Conservation (phyloP, 2,797 vertebrate species). For the Gadopsis bispinosus region DNA sequence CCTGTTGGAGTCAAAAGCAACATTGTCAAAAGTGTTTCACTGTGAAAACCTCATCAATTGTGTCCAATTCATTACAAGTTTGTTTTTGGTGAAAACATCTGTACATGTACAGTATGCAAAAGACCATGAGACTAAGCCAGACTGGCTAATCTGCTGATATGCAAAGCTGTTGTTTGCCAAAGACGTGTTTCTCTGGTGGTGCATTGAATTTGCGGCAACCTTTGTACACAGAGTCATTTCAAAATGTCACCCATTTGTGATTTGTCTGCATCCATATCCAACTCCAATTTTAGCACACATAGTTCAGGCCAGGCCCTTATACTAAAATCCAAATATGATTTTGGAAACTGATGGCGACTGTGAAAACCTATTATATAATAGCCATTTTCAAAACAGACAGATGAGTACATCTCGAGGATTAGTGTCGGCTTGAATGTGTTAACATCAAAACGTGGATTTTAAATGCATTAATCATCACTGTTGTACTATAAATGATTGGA, state of each 20-base stretch:
- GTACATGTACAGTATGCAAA: constrained; percentile 5
- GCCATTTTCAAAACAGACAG: too few relatives aligned
- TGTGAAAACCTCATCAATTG: background rate
- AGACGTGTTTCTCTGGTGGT: background rate
- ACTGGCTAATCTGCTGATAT: background rate
- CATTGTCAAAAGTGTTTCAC: background rate
- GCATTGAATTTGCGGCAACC: background rate
- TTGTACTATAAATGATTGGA: too few relatives aligned
- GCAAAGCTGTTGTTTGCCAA: background rate
- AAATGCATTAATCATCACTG: too few relatives aligned
- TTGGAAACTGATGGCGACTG: too few relatives aligned
- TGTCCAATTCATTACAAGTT: background rate
- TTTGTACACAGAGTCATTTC: background rate
- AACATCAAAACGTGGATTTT: too few relatives aligned
- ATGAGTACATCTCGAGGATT: too few relatives aligned
- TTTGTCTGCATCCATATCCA: too few relatives aligned
- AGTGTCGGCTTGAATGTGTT: too few relatives aligned
- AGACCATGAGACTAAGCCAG: background rate
- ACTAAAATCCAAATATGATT: too few relatives aligned
- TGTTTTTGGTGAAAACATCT: background rate
- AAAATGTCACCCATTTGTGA: background rate
- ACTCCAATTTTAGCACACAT: too few relatives aligned
- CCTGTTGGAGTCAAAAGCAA: background rate
- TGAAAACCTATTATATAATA: too few relatives aligned
- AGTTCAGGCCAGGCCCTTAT: too few relatives aligned